phyloP scores from a whole-genome alignment of 2,797 vertebrate species.

The Balearica regulorum region DNA sequence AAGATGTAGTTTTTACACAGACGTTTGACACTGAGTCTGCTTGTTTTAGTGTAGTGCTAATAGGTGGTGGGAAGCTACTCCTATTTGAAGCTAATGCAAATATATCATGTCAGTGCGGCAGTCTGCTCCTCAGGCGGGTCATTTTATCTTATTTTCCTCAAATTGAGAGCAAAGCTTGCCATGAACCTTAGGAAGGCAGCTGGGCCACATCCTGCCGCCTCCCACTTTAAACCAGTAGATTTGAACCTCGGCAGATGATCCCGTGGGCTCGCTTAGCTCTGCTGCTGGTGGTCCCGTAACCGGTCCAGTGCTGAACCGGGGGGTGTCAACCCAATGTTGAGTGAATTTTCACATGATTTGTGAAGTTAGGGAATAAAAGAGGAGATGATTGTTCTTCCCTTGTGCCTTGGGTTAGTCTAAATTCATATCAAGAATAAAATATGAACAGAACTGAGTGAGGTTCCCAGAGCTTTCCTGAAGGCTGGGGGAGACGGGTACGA shows the following conservation, averaged over 20 bases:
- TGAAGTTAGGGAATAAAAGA: not conserved
- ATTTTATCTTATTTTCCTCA: not conserved
- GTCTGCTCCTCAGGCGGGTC: slow-evolving; percentile 1
- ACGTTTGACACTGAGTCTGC: rapidly evolving
- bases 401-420: not conserved
- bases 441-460: not conserved
- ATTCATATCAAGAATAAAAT: not conserved
- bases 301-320: not conserved
- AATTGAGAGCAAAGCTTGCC: not conserved
- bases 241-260: not conserved
- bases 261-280: not conserved
- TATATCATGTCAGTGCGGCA: not conserved
- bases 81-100: not conserved
- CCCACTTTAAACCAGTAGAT: not conserved
- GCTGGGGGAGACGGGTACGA: not conserved
- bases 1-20: not conserved
- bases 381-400: not conserved
- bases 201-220: not conserved
- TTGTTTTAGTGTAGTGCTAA: not conserved
- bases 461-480: not conserved
- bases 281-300: not conserved
- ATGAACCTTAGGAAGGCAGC: not conserved
- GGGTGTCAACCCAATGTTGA: rapidly evolving
- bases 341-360: not conserved
- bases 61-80: not conserved